Percentiles rank a stretch among this genome's conserved stretches.
These are phyloP conservation scores for Drosophila stalkeri DNA, from an alignment of 2,888 invertebrate species.

Conservation along the genomic window DNA sequence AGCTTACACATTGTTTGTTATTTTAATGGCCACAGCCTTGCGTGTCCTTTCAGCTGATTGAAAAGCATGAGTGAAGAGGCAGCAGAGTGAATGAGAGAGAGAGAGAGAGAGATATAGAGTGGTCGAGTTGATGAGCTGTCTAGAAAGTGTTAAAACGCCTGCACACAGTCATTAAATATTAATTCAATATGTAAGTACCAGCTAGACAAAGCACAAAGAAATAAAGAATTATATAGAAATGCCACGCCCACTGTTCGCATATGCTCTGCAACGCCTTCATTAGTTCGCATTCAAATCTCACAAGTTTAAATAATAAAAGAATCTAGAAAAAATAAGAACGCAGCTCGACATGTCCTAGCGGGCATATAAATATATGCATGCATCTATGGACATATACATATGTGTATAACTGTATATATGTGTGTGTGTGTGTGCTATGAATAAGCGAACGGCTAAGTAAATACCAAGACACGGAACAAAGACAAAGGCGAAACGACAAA, in stretches of 20 bases:
- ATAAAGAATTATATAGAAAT: constrained; percentile 6
- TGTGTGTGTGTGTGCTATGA: constrained; percentile 37
- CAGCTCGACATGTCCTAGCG: constrained; percentile 9
- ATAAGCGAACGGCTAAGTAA: constrained; percentile 51
- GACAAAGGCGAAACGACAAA: constrained; percentile 41
- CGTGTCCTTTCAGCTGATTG: constrained; percentile 73
- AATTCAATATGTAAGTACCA: constrained; percentile 45
- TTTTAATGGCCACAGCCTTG: constrained; percentile 63
- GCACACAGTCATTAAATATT: constrained; percentile 77
- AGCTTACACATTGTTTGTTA: constrained; percentile 62
- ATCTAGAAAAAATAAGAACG: neutral
- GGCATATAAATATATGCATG: constrained; percentile 27
- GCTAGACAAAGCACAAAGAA: constrained; percentile 29
- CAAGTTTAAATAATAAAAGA: constrained; percentile 42
- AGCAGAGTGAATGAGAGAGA: neutral
- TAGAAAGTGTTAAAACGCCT: constrained; percentile 76
- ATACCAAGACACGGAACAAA: constrained; percentile 34
- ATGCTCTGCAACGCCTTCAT: constrained; percentile 40
- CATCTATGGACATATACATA: neutral
- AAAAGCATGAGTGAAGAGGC: constrained; percentile 34
- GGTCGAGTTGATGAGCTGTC: constrained; percentile 36
- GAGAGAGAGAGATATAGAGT: neutral
- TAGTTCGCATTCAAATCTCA: constrained; percentile 63
- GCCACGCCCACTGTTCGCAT: constrained; percentile 2
- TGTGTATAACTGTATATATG: constrained; percentile 1